These are phyloP conservation scores for Drosophila nigromelanica DNA, from an alignment of 1,140 invertebrate species.

Conservation along the genomic window DNA sequence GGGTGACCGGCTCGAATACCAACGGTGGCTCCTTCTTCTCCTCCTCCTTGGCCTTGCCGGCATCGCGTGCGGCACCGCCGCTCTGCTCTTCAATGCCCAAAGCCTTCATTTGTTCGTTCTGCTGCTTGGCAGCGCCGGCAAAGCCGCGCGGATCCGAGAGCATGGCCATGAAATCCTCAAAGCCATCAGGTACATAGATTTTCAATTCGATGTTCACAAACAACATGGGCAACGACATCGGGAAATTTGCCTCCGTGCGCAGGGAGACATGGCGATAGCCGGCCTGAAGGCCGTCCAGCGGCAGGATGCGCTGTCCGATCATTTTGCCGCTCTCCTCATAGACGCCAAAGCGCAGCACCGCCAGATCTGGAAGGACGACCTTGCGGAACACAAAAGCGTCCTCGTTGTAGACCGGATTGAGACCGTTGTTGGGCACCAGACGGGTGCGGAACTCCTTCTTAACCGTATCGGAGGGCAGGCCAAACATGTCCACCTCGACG, in stretches of 20 bases:
- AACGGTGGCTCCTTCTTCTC: constrained; percentile 89
- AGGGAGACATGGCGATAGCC: constrained; percentile 99
- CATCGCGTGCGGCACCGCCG: constrained; percentile 84
- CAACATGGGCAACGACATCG: constrained; percentile 98
- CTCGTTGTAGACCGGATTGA: constrained; percentile 99
- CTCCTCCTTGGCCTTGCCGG: constrained; percentile 87
- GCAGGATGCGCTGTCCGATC: constrained; percentile 98
- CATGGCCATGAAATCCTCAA: constrained; percentile 99
- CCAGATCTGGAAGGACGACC: constrained; percentile 98
- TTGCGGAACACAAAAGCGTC: constrained; percentile 99
- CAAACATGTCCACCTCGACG: constrained; percentile 99
- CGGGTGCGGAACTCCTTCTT: constrained; percentile 98
- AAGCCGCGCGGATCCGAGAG: constrained; percentile 97
- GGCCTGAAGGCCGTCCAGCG: constrained; percentile 98
- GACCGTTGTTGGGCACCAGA: constrained; percentile 97
- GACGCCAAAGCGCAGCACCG: constrained; percentile 98
- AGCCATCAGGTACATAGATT: constrained; percentile 99
- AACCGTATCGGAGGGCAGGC: constrained; percentile 99
- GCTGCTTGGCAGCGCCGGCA: constrained; percentile 93
- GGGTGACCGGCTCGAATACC: constrained; percentile 96
- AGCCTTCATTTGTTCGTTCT: constrained; percentile 95
- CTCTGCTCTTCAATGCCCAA: constrained; percentile 95
- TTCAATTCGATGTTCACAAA: constrained; percentile 99
- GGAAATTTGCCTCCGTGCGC: constrained; percentile 99
- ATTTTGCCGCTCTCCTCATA: constrained; percentile 99